Percentiles rank a stretch among this genome's conserved stretches.
phyloP scores from a whole-genome alignment of 1,140 invertebrate genomes.

The Solenopsis fugax region DNA sequence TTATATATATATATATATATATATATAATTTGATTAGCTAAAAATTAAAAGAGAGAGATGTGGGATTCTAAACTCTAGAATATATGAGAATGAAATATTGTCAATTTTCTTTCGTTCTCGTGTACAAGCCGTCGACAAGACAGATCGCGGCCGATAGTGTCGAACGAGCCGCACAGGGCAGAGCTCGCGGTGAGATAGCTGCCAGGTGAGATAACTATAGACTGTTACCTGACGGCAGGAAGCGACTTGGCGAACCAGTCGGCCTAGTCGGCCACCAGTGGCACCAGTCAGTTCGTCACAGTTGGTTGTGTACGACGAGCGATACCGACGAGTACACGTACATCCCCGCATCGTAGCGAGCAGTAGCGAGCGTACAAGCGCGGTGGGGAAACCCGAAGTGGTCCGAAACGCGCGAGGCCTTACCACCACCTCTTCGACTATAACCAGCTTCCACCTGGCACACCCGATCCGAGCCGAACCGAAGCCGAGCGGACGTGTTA shows the following conservation, averaged over 20 bases:
- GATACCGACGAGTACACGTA: background rate
- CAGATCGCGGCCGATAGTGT: conserved; percentile 14
- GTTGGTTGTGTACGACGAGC: conserved; percentile 11
- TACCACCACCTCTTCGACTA: conserved; percentile 67
- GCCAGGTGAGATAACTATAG: background rate
- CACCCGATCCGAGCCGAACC: conserved; percentile 81
- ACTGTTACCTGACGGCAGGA: conserved; percentile 24
- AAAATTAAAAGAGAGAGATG: background rate
- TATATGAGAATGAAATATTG: background rate
- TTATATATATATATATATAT: no score
- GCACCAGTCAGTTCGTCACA: conserved; percentile 19
- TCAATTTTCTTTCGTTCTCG: no score
- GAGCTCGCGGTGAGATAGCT: no score
- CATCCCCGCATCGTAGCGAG: background rate
- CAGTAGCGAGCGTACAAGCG: background rate
- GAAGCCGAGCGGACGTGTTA: conserved; percentile 80
- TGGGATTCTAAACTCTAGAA: background rate
- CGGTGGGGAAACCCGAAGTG: conserved; percentile 44
- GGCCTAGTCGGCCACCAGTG: no score
- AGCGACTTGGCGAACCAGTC: background rate
- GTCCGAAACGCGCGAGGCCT: conserved; percentile 48
- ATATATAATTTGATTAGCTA: no score
- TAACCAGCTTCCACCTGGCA: conserved; percentile 80
- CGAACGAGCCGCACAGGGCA: conserved; percentile 5
- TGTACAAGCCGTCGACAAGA: conserved; percentile 8